These are phyloP conservation scores for Xerus rutilus DNA, from an alignment of 2,797 vertebrate genomes.

Conservation along the genomic window DNA sequence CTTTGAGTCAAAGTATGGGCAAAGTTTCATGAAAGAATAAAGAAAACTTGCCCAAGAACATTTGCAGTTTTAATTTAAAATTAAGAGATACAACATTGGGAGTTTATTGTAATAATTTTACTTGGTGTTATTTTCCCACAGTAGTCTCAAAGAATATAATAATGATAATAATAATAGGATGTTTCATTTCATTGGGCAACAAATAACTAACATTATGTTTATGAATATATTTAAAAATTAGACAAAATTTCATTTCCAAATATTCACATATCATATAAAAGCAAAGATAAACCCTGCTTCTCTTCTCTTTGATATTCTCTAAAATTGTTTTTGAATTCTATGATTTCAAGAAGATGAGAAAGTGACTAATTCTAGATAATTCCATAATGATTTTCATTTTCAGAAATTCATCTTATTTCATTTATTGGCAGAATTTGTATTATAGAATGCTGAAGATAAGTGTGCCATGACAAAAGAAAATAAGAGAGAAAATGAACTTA, in stretches of 20 bases:
- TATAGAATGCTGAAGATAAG: not conserved
- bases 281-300: not conserved
- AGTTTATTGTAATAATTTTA: conserved; percentile 32
- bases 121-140: not conserved
- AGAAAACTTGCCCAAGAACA: not conserved
- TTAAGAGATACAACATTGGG: not conserved
- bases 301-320: not conserved
- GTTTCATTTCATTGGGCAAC: not conserved
- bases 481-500: not conserved
- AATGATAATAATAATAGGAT: not conserved
- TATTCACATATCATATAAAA: conserved; percentile 17
- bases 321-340: not conserved
- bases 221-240: not conserved
- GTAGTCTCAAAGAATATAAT: not conserved
- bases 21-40: not conserved
- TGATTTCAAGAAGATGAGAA: conserved; percentile 34
- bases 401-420: not conserved
- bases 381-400: not conserved
- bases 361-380: not conserved
- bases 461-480: not conserved
- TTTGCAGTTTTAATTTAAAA: not conserved
- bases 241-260: not conserved
- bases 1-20: not conserved
- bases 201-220: not conserved
- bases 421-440: not conserved